Evolutionary conservation across 2,888 invertebrate genomes (phyloP).

Genomic region (Hartigia nigra): DNA sequence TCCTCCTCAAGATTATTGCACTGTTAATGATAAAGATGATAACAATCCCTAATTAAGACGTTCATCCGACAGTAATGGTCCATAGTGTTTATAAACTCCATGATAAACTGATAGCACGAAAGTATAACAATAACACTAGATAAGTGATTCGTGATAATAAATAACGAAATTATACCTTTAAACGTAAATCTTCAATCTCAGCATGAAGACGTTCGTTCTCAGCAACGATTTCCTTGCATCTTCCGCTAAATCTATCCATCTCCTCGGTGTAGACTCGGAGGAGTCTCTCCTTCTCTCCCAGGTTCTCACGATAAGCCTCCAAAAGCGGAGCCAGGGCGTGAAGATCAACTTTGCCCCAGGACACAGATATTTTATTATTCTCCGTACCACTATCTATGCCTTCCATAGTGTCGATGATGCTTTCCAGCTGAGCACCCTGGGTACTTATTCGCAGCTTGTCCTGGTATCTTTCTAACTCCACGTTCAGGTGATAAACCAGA

Average conservation of each 20-base stretch:
- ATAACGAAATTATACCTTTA: slow-evolving; percentile 47
- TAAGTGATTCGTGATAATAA: not conserved
- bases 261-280: slow-evolving; percentile 78
- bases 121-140: not conserved
- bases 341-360: slow-evolving; percentile 71
- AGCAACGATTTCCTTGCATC: slow-evolving; percentile 75
- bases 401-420: slow-evolving; percentile 42
- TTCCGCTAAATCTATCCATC: slow-evolving; percentile 77
- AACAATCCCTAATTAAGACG: slow-evolving; percentile 6
- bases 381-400: slow-evolving; percentile 57
- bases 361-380: slow-evolving; percentile 65
- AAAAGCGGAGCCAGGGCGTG: slow-evolving; percentile 79
- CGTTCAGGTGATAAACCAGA: slow-evolving; percentile 81
- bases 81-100: too few species aligned
- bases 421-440: slow-evolving; percentile 22
- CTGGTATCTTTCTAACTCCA: slow-evolving; percentile 82
- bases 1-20: slow-evolving; percentile 55
- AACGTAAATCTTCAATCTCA: slow-evolving; percentile 68
- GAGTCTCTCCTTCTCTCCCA: slow-evolving; percentile 80
- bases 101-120: not conserved
- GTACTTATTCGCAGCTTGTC: slow-evolving; percentile 71
- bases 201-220: slow-evolving; percentile 77
- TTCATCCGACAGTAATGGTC: not conserved
- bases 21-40: slow-evolving; percentile 37
- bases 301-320: slow-evolving; percentile 82